phyloP scores from a whole-genome alignment of 1,140 invertebrate genomes.

The Eueides isabella region DNA sequence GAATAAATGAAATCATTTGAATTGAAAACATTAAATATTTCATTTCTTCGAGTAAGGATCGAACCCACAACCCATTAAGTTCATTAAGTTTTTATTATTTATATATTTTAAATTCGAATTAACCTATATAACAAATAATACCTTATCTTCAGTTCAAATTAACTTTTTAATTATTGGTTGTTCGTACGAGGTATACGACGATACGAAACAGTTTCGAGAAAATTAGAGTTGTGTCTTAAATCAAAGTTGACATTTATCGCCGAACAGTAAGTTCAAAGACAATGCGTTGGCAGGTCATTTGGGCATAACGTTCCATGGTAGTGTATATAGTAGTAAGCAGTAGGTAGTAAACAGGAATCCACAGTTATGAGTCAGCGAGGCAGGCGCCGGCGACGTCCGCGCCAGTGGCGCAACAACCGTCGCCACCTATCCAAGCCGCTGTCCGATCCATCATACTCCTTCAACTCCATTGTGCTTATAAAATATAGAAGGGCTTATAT shows the following conservation, averaged over 20 bases:
- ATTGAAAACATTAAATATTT: no score
- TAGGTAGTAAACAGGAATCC: slow-evolving; percentile 70
- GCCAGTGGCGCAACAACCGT: slow-evolving; percentile 50
- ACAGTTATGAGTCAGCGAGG: slow-evolving; percentile 65
- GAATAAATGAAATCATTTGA: no score
- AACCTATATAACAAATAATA: no score
- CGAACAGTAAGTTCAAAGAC: slow-evolving; percentile 77
- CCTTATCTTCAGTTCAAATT: no score
- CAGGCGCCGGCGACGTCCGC: slow-evolving; percentile 49
- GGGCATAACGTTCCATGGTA: slow-evolving; percentile 71
- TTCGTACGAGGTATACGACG: background rate
- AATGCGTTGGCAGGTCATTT: slow-evolving; percentile 79
- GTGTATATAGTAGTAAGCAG: slow-evolving; percentile 61
- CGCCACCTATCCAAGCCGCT: slow-evolving; percentile 40
- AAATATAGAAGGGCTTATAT: slow-evolving; percentile 37
- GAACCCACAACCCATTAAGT: no score
- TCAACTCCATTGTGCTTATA: slow-evolving; percentile 41
- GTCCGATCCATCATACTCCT: slow-evolving; percentile 39
- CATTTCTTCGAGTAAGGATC: no score
- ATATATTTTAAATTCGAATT: no score
- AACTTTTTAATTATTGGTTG: no score
- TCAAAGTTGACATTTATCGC: slow-evolving; percentile 69
- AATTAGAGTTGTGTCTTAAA: slow-evolving; percentile 62
- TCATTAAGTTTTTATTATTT: no score
- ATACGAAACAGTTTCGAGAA: slow-evolving; percentile 47